Evolutionary conservation across 2,888 invertebrate species (phyloP).

Genomic region (Melieria omissa): DNA sequence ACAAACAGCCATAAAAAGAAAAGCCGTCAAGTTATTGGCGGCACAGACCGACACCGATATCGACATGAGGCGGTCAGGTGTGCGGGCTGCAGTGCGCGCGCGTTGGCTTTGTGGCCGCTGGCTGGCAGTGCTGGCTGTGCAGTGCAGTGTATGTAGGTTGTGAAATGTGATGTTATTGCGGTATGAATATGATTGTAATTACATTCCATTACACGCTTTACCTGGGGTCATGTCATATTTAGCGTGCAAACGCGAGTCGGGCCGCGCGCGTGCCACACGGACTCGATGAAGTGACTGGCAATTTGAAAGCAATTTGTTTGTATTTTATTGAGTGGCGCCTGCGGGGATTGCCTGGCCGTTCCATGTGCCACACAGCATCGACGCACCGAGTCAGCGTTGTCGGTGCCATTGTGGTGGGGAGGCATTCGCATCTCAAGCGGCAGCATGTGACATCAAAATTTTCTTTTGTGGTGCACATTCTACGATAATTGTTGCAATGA

Average conservation of each 20-base stretch:
- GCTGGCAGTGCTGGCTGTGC: slow-evolving; percentile 2
- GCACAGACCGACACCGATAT: slow-evolving; percentile 10
- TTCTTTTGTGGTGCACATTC: too few species aligned
- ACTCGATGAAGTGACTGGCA: slow-evolving; percentile 45
- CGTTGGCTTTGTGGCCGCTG: slow-evolving; percentile 9
- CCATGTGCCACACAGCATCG: neutral
- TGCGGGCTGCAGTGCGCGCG: neutral
- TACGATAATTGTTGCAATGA: too few species aligned
- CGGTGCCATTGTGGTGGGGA: too few species aligned
- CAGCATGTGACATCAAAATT: too few species aligned
- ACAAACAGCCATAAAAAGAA: neutral
- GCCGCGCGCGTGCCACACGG: slow-evolving; percentile 53
- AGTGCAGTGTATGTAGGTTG: slow-evolving; percentile 48
- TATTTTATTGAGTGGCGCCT: slow-evolving; percentile 48
- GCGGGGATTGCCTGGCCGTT: slow-evolving; percentile 28
- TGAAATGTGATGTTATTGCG: slow-evolving; percentile 42
- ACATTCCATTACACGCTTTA: slow-evolving; percentile 61
- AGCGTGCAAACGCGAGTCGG: slow-evolving; percentile 33
- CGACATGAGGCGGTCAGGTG: neutral
- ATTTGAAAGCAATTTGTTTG: slow-evolving; percentile 51
- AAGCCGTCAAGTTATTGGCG: neutral
- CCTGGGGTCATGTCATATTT: slow-evolving; percentile 60
- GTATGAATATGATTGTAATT: slow-evolving; percentile 60
- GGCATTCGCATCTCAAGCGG: too few species aligned
- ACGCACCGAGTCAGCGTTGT: neutral